phyloP scores from a whole-genome alignment of 2,888 invertebrate genomes.

The Hipparchia sbordonii region DNA sequence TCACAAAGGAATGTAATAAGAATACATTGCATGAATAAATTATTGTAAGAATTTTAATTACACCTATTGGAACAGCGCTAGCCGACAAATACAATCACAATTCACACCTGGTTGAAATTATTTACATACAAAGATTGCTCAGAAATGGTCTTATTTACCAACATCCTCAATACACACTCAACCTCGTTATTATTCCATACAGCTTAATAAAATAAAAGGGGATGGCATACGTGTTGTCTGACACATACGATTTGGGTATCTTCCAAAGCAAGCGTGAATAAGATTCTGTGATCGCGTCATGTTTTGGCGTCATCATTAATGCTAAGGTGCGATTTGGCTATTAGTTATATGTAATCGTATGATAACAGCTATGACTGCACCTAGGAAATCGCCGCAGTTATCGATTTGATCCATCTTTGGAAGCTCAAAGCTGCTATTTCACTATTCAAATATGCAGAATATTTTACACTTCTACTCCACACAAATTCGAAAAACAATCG shows the following conservation, averaged over 20 bases:
- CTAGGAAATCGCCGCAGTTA: neutral
- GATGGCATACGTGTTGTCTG: conserved; percentile 4
- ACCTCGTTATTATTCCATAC: neutral
- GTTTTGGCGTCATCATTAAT: conserved; percentile 6
- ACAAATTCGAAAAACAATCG: too few relatives aligned
- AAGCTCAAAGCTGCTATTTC: too few relatives aligned
- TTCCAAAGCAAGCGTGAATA: conserved; percentile 5
- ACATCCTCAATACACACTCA: neutral
- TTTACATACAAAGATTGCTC: neutral
- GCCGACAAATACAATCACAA: neutral
- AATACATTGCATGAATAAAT: neutral
- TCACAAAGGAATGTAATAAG: neutral
- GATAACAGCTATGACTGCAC: neutral
- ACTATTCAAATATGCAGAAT: too few relatives aligned
- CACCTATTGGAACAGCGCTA: neutral
- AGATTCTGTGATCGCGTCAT: conserved; percentile 2
- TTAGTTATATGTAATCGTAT: neutral
- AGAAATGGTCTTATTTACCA: neutral
- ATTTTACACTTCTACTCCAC: too few relatives aligned
- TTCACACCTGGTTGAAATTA: conserved; percentile 6
- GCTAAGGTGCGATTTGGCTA: neutral
- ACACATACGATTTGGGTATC: conserved; percentile 1
- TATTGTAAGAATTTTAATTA: neutral
- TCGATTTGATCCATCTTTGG: neutral
- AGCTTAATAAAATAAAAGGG: neutral